Evolutionary conservation across 2,797 vertebrate species (phyloP).

Genomic region (Paedocypris micromegethes): DNA sequence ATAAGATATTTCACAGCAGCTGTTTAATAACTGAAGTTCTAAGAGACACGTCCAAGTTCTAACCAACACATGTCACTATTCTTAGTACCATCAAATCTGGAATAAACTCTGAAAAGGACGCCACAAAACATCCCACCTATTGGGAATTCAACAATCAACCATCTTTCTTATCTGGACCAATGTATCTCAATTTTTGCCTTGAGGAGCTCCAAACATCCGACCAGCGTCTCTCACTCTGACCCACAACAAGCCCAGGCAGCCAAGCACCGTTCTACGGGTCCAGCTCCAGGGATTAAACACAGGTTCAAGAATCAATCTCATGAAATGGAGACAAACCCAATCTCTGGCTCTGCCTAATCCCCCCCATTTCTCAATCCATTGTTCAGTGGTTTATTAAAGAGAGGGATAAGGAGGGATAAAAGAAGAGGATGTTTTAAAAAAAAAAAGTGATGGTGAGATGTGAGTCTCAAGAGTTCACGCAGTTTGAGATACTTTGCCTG

Average conservation of each 20-base stretch:
- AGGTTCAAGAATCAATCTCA: constrained; percentile 56
- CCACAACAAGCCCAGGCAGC: constrained; percentile 22
- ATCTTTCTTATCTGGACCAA: too few species aligned
- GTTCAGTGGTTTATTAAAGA: constrained; percentile 56
- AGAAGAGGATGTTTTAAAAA: constrained; percentile 46
- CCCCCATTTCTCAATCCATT: constrained; percentile 55
- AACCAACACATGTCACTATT: too few species aligned
- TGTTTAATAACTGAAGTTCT: too few species aligned
- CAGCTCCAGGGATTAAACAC: constrained; percentile 55
- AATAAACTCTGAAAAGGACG: too few species aligned
- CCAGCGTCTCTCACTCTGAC: not conserved
- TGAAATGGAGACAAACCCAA: constrained; percentile 58
- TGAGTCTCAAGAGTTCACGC: too few species aligned
- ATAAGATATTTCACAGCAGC: too few species aligned
- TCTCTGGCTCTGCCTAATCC: constrained; percentile 57
- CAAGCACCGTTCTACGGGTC: constrained; percentile 54
- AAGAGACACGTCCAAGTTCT: too few species aligned
- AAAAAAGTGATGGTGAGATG: constrained; percentile 27
- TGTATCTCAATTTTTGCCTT: not conserved
- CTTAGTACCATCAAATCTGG: too few species aligned
- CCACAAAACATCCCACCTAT: too few species aligned
- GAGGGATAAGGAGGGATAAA: constrained; percentile 31
- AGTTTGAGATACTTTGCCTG: too few species aligned
- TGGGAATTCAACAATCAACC: too few species aligned
- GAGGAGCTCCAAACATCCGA: constrained; percentile 12